Conservation (phyloP, 2,888 invertebrate genomes). For the Digitonthophagus gazella region DNA sequence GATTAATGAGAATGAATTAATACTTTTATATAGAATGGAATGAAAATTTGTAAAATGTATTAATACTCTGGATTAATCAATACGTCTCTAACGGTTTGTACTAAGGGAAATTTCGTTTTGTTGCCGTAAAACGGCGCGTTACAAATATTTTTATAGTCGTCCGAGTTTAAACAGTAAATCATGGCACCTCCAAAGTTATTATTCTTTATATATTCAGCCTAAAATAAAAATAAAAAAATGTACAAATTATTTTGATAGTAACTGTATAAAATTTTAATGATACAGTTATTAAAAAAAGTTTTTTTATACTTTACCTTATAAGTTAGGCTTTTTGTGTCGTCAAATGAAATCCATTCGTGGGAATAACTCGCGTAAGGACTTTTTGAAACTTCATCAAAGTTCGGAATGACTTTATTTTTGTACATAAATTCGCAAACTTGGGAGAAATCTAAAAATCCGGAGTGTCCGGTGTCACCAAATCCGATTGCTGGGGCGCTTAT, state of each 20-base stretch:
- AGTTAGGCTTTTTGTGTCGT: slow-evolving; percentile 67
- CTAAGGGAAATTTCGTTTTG: slow-evolving; percentile 1
- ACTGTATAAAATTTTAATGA: background rate
- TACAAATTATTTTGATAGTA: background rate
- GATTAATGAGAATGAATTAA: background rate
- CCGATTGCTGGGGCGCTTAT: slow-evolving; percentile 71
- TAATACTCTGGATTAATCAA: slow-evolving; percentile 7
- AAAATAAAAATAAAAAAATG: slow-evolving; percentile 21
- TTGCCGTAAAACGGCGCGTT: slow-evolving; percentile 7
- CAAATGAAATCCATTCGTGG: slow-evolving; percentile 82
- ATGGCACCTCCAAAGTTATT: slow-evolving; percentile 75
- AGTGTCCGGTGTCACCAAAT: slow-evolving; percentile 63
- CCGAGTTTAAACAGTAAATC: slow-evolving; percentile 79
- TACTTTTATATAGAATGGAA: background rate
- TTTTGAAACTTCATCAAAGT: slow-evolving; percentile 66
- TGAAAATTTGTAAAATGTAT: background rate
- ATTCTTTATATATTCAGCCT: slow-evolving; percentile 57
- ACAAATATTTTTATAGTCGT: slow-evolving; percentile 69
- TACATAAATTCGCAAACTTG: slow-evolving; percentile 67
- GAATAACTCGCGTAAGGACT: slow-evolving; percentile 74
- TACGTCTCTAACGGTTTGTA: background rate
- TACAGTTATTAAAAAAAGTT: background rate
- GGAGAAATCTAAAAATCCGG: slow-evolving; percentile 71
- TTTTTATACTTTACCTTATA: slow-evolving; percentile 57
- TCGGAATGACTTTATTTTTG: slow-evolving; percentile 54